phyloP scores from a whole-genome alignment of 2,888 invertebrate species.

The Charanyca ferruginea region DNA sequence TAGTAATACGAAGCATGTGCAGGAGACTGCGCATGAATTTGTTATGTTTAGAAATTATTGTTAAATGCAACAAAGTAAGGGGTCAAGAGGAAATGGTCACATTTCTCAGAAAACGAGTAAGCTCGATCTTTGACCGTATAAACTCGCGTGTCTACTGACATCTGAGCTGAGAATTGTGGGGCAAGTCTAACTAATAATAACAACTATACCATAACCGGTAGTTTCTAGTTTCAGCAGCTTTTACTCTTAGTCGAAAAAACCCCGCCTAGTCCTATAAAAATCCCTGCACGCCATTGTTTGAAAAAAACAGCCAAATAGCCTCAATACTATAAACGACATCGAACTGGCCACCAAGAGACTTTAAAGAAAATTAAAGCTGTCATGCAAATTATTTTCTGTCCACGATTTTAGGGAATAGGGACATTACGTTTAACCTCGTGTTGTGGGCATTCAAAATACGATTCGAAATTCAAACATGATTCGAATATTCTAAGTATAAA shows the following conservation, averaged over 20 bases:
- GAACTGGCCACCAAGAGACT: not conserved
- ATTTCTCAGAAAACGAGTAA: not conserved
- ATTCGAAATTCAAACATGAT: not conserved
- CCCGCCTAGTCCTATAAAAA: not conserved
- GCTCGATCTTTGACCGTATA: not conserved
- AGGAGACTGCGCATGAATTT: conserved; percentile 39
- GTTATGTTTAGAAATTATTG: conserved; percentile 40
- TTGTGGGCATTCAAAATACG: not conserved
- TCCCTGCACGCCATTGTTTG: not conserved
- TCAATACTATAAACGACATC: not conserved
- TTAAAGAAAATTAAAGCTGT: not conserved
- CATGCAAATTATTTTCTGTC: conserved; percentile 7
- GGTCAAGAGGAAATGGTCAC: conserved; percentile 24
- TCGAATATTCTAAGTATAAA: not conserved
- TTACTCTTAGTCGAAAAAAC: not conserved
- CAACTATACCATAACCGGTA: not conserved
- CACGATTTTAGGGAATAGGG: no score
- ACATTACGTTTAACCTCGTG: no score
- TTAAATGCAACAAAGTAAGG: conserved; percentile 2
- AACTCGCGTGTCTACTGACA: not conserved
- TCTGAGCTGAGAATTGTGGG: no score
- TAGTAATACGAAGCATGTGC: conserved; percentile 45
- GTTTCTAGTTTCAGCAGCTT: not conserved
- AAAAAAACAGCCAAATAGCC: not conserved
- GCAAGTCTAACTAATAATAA: no score